Percentiles rank a stretch among this genome's conserved stretches.
phyloP scores from a whole-genome alignment of 2,113 vertebrate genomes.

The Gorsachius goisagi region DNA sequence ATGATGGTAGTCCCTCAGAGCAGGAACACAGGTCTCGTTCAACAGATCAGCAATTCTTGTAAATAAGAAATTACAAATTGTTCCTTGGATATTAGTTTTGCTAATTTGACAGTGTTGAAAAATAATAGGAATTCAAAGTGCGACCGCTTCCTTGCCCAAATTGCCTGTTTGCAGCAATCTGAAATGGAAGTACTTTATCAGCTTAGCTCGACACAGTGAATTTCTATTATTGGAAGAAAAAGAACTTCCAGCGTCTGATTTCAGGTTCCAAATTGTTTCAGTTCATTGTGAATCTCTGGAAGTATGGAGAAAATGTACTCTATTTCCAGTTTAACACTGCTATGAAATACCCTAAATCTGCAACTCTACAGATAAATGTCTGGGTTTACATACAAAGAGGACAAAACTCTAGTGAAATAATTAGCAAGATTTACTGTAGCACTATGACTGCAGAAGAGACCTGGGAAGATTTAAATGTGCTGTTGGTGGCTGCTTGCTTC shows the following conservation, averaged over 20 bases:
- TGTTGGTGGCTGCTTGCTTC: not conserved
- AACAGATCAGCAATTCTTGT: not conserved
- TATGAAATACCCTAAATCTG: not conserved
- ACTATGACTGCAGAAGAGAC: not conserved
- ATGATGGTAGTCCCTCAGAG: not conserved
- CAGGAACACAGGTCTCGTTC: not conserved
- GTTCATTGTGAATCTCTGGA: not conserved
- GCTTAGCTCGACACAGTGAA: not conserved
- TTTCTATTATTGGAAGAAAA: not conserved
- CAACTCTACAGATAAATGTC: not conserved
- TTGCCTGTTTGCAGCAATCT: conserved; percentile 1
- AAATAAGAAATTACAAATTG: conserved; percentile 7
- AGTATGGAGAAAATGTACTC: not conserved
- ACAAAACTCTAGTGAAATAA: conserved; percentile 28
- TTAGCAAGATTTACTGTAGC: conserved; percentile 13
- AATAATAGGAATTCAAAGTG: not conserved
- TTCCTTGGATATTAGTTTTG: not conserved
- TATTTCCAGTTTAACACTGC: not conserved
- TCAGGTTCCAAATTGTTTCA: not conserved
- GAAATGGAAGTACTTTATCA: conserved; percentile 19
- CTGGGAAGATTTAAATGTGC: not conserved
- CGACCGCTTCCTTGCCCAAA: not conserved
- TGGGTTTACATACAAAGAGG: not conserved
- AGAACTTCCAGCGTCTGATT: not conserved
- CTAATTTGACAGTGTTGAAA: not conserved